A percentile compares a stretch with the other conserved stretches of the same genome.
Conservation (phyloP, 2,888 invertebrate genomes). For the Melieria omissa region DNA sequence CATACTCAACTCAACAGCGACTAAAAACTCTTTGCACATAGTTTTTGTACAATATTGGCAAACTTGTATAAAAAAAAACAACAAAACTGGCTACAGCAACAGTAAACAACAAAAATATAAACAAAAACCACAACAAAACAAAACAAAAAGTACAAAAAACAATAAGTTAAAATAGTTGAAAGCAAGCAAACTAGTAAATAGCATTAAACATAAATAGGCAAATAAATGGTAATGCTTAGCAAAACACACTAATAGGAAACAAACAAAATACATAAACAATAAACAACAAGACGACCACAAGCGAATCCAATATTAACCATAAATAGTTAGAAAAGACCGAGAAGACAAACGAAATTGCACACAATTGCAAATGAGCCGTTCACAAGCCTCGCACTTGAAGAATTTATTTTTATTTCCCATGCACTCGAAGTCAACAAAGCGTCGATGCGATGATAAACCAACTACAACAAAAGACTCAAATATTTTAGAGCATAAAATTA, state of each 20-base stretch:
- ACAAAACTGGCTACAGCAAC: conserved; percentile 42
- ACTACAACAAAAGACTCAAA: too few species aligned
- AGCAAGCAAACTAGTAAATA: not conserved
- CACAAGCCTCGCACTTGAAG: not conserved
- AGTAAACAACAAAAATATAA: conserved; percentile 39
- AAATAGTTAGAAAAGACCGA: conserved; percentile 13
- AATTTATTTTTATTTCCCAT: not conserved
- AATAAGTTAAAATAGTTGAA: not conserved
- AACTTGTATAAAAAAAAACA: too few species aligned
- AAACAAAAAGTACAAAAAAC: conserved; percentile 16
- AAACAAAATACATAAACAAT: conserved; percentile 3
- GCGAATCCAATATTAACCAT: conserved; percentile 19
- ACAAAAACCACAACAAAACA: conserved; percentile 42
- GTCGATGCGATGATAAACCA: too few species aligned
- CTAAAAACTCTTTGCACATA: too few species aligned
- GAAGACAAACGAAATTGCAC: not conserved
- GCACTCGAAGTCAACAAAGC: too few species aligned
- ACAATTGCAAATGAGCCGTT: not conserved
- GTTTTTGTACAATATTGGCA: too few species aligned
- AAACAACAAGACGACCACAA: conserved; percentile 43
- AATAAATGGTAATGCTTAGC: not conserved
- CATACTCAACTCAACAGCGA: too few species aligned
- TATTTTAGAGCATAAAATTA: too few species aligned
- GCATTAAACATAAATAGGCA: conserved; percentile 5
- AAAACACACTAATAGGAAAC: not conserved